Base-by-base conservation (phyloP, 2,113 vertebrate genomes). In the Anseranas semipalmata region DNA sequence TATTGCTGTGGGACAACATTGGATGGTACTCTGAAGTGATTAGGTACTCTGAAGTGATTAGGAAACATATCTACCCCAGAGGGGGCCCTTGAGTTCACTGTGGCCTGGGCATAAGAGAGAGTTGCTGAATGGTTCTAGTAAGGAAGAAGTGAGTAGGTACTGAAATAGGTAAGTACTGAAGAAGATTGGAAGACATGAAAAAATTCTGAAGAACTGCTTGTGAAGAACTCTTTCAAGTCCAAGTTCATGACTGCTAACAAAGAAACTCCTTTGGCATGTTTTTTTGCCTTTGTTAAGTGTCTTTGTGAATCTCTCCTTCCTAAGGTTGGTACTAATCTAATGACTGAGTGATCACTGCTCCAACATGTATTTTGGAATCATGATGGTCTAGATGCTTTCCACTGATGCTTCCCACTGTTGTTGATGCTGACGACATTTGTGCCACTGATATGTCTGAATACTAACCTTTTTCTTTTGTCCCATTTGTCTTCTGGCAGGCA, bases 401-500 rank as follows among this genome's bases (percentile, higher is more conserved):
- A 9, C 55, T 27, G 50, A 41, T 60, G 35, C 50, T 78, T 77
- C 74, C 52, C 28, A 32, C n/a, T 84, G 37, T 63, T 70, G 18
- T 20, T 85, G 56, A 13, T 65, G 65, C 65, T 70, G 53, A 32
- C 92, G 52, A 55, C 21, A 22, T 68, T 32, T 55, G 11, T 87
- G 80, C 46, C 43, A 32, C 3, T 59, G 37, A 17, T 46, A 2
- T 53, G 53, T 27, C 55, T 70, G 43, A 75, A 77, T 66, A 78
- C 70, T 89, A 70, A 92, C 43, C 45, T 50, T 92, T 52, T 68
- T 60, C 58, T 82, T 94, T 62, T 96, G 87, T 96, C 65, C 37
- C 33, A 6, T 94, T 50, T 96, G 25, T 90, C 95, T 96, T 95
- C 55, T 96, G 99, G 94, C 98, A 98, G 98, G 97, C 98, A 27